A percentile compares a stretch with the other conserved stretches of the same genome.
phyloP scores from a whole-genome alignment of 2,113 vertebrate genomes.

The Dolichotis patagonum region DNA sequence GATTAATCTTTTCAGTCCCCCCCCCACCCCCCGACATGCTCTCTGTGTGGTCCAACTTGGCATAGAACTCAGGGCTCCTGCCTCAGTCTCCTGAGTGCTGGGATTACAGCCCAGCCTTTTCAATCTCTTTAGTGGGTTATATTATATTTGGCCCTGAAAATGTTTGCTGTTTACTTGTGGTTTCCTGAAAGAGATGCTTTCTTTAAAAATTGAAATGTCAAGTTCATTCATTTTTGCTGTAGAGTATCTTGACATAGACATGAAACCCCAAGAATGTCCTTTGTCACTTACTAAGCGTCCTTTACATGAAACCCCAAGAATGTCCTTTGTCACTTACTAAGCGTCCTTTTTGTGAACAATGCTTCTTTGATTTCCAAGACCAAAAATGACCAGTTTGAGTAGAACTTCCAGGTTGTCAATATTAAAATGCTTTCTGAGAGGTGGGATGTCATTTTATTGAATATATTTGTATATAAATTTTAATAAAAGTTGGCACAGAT shows the following conservation, averaged over 20 bases:
- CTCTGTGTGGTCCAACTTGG: neutral
- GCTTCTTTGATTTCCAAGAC: slow-evolving; percentile 25
- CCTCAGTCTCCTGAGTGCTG: neutral
- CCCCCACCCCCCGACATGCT: neutral
- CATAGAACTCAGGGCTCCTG: neutral
- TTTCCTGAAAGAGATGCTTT: neutral
- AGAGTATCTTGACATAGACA: neutral
- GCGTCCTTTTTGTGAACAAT: neutral
- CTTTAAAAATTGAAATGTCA: neutral
- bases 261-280: neutral
- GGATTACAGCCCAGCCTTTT: neutral
- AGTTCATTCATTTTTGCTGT: neutral
- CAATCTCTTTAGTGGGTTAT: neutral
- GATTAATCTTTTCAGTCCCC: neutral
- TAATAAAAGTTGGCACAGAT: neutral
- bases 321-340: neutral
- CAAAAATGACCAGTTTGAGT: neutral
- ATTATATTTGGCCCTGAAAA: neutral
- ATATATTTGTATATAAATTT: neutral
- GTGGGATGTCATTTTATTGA: neutral
- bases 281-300: neutral
- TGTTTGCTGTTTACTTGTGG: neutral
- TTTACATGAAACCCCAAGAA: too few species aligned
- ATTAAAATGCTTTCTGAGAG: neutral
- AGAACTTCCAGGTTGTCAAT: neutral